phyloP scores from a whole-genome alignment of 2,113 vertebrate species.

The Daphoenositta chrysoptera region DNA sequence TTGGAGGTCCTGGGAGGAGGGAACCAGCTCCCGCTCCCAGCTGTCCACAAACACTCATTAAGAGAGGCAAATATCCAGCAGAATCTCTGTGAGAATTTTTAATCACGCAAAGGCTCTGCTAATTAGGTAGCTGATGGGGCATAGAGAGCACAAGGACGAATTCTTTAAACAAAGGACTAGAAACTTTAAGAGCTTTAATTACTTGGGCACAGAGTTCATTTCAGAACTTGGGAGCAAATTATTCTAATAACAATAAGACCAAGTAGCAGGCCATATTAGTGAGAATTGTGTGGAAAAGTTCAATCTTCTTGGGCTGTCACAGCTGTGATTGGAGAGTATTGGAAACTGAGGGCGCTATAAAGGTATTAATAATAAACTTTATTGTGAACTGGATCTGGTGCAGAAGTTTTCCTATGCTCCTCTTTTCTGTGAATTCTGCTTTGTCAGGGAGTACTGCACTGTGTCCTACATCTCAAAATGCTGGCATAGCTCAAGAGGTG shows the following conservation, averaged over 20 bases:
- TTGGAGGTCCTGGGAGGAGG: conserved; percentile 88
- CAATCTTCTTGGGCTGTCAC: conserved; percentile 85
- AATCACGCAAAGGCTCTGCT: conserved; percentile 97
- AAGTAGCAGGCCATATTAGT: conserved; percentile 83
- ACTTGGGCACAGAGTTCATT: conserved; percentile 99
- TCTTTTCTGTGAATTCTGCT: not conserved
- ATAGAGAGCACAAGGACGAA: conserved; percentile 99
- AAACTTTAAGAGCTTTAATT: conserved; percentile 99
- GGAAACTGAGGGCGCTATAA: not conserved
- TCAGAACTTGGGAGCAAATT: conserved; percentile 98
- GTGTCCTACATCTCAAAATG: not conserved
- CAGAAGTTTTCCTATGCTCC: not conserved
- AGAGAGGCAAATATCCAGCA: conserved; percentile 97
- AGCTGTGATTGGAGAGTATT: conserved; percentile 16
- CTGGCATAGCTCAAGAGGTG: not conserved
- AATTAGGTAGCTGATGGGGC: conserved; percentile 99
- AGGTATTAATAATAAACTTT: conserved; percentile 22
- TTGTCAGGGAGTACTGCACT: not conserved
- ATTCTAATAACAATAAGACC: conserved; percentile 95
- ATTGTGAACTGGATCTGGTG: conserved; percentile 24
- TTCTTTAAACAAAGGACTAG: conserved; percentile 99
- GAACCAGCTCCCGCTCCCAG: conserved; percentile 88
- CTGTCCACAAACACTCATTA: conserved; percentile 99
- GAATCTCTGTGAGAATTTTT: conserved; percentile 99
- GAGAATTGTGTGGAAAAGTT: conserved; percentile 86